phyloP scores from a whole-genome alignment of 2,113 vertebrate genomes.

The Tichodroma muraria region DNA sequence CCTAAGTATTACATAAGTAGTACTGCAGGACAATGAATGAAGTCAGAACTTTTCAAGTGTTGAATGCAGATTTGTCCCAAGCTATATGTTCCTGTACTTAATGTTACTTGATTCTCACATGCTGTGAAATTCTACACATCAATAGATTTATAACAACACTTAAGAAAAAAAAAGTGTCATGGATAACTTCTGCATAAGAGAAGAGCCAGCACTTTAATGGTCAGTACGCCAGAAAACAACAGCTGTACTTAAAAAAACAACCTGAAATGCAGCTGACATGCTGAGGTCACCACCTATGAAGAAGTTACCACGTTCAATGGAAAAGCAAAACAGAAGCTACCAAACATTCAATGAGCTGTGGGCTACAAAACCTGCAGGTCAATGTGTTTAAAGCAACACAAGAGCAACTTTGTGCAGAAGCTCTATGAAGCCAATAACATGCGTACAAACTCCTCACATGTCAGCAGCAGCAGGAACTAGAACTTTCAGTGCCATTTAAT shows the following conservation, averaged over 20 bases:
- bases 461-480: background rate
- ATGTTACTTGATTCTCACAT: background rate
- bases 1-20: background rate
- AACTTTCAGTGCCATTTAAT: background rate
- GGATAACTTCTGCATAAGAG: background rate
- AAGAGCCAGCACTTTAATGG: background rate
- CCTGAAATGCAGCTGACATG: background rate
- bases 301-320: background rate
- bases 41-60: background rate
- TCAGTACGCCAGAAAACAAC: background rate
- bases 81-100: background rate
- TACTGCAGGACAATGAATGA: background rate
- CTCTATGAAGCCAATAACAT: background rate
- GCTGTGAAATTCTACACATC: background rate
- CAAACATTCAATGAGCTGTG: background rate
- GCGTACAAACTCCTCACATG: background rate
- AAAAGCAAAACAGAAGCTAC: background rate
- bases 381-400: background rate
- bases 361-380: background rate
- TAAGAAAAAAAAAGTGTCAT: accelerated
- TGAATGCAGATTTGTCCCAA: background rate
- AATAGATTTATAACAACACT: background rate
- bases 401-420: background rate
- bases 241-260: background rate
- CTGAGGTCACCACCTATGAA: background rate